Base-by-base conservation (phyloP, 2,888 invertebrate genomes). In the Gortyna flavago region DNA sequence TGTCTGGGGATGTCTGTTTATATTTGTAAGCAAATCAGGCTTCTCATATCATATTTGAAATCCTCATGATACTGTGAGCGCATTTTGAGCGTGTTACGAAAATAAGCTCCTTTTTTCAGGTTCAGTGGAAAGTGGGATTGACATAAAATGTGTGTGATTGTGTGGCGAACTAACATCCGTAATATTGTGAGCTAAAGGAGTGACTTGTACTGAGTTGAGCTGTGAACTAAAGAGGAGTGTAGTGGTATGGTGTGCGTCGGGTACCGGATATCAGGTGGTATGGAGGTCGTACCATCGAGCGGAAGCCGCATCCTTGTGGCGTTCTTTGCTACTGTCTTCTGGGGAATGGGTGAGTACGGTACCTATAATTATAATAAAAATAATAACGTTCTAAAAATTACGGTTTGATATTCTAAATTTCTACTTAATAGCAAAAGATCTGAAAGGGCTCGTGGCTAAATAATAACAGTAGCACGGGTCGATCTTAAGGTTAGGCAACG, bases 291-390 rank as follows among this genome's bases (percentile, higher is more conserved):
- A 84, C 94, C 93, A 84, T 91, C 94, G 67, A 91, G 91, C 74
- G 94, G 94, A 84, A 94, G 95, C 94, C 96, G 95, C 94, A 93
- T 96, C 89, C 92, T 95, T 83, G 95, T 96, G 95, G 96, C 95
- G 70, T 95, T 96, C 91, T 94, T 96, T 88, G 94, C 95, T 85
- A 95, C 95, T 35, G 93, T 95, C 81, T 95, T 96, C 85, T 96
- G 96, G 96, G 95, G 95, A 87, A 95, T 96, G 93, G 96, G 96
- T 96, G 87, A 95, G 96, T 93, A 79, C 59, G 95, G 96, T 93
- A 79, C 59, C 51, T 38, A 21, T 54, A 70, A 59, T 21, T 65
- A 29, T 18, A 4, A n/a, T 41, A 38, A 41, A 41, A 18, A 38
- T 51, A 41, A 54, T 57, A n/a, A n/a, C 18, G 32, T 32, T 16